Base-by-base conservation (phyloP, 92 coral and sea anemone genomes). In the Epizoanthus scotinus region DNA sequence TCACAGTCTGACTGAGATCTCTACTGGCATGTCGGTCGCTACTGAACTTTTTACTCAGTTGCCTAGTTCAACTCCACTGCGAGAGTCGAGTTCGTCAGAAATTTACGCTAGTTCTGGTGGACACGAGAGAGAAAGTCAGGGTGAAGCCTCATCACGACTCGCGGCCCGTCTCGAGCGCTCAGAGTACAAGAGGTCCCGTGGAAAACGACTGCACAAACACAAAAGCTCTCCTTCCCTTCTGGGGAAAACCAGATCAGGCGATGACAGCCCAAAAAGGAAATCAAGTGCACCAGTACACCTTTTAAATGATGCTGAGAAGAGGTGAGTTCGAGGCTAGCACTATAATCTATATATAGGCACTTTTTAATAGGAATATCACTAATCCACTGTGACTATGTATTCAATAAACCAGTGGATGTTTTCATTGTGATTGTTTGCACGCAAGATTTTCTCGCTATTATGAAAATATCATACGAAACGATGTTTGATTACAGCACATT, bases 121-220 rank as follows among this genome's bases (percentile, higher is more conserved):
- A 22, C 58, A 59, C 83, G 88, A 87, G 56, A 70, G 90, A 44
- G 91, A 87, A 31, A 66, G 55, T 20, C 80, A 69, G 18, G 73
- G 85, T 13, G 90, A 90, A 83, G 95, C 99, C 24, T 95, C 99
- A 3, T 89, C 95, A 6, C 89, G 99, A 25, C 91, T 95, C 36
- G 93, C 98, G 25, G 99, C 99, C 14, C 88, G 97, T 19, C 86
- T 95, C 36, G 99, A 95, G 83, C 87, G 98, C 40, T 95, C 99
- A 34, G 99, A 91, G 64, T 89, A 93, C 90, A 94, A 91, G 65
- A 86, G 99, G 81, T 90, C 98, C 68, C 90, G 96, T 6, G 93
- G 96, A 85, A 94, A 91, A 73, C 86, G 90, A 20, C 58, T 89
- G 42, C 88, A 87, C 78, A 87, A 85, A 63, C 86, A 92, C 68